Evolutionary conservation across 2,113 vertebrate species (phyloP).

Genomic region (Chionodraco myersi): DNA sequence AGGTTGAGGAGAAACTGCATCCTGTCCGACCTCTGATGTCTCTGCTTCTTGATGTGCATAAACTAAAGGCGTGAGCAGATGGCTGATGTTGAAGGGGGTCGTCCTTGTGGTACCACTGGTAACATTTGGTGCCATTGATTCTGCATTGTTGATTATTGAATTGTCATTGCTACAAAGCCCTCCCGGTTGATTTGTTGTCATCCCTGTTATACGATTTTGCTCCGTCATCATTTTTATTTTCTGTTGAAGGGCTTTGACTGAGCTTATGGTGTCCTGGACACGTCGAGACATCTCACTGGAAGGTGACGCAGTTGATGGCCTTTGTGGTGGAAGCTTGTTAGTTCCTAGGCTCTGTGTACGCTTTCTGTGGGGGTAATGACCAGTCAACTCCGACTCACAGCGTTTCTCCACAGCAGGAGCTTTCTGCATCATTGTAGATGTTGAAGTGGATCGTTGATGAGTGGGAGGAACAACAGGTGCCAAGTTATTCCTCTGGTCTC

Average conservation of each 20-base stretch:
- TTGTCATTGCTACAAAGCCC: conserved; percentile 36
- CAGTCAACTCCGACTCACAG: conserved; percentile 77
- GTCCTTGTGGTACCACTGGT: conserved; percentile 43
- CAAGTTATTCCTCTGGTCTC: conserved; percentile 57
- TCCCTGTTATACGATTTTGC: conserved; percentile 43
- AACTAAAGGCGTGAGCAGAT: conserved; percentile 88
- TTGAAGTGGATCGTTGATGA: conserved; percentile 53
- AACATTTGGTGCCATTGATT: conserved; percentile 20
- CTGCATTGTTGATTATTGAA: conserved; percentile 24
- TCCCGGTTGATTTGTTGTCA: conserved; percentile 38
- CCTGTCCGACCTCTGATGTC: conserved; percentile 60
- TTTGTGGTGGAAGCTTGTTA: conserved; percentile 74
- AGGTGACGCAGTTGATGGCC: conserved; percentile 83
- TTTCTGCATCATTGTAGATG: conserved; percentile 72
- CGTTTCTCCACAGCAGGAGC: conserved; percentile 76
- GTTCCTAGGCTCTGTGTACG: conserved; percentile 70
- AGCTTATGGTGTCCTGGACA: conserved; percentile 77
- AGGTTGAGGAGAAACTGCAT: conserved; percentile 69
- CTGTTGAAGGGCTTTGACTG: conserved; percentile 70
- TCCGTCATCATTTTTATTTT: conserved; percentile 72
- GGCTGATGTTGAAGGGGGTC: conserved; percentile 87
- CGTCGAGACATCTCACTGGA: conserved; percentile 73
- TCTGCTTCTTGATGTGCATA: conserved; percentile 80
- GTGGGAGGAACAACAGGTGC: conserved; percentile 41
- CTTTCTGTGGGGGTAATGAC: conserved; percentile 86